A percentile compares a stretch with the other conserved stretches of the same genome.
Evolutionary conservation across 2,888 invertebrate species (phyloP).

Genomic region (Cepaea hortensis): DNA sequence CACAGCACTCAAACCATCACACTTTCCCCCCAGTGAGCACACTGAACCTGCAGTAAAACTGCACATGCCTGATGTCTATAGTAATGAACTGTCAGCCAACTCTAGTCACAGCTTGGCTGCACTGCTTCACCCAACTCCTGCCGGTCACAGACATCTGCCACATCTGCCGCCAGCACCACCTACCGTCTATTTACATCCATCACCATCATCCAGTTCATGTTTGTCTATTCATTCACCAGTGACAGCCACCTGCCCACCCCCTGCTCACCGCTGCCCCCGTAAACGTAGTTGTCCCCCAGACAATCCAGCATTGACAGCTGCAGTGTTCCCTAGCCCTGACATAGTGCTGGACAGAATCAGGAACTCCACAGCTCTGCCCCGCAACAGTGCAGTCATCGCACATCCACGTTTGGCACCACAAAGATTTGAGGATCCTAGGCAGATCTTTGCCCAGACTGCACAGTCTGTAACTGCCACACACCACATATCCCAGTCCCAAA

Average conservation of each 20-base stretch:
- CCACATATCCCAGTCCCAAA: neutral
- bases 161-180: constrained; percentile 45
- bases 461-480: constrained; percentile 34
- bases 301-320: neutral
- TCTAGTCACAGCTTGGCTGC: constrained; percentile 43
- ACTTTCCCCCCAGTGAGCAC: too few species aligned
- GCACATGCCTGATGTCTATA: too few species aligned
- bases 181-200: constrained; percentile 38
- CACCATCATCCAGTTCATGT: constrained; percentile 21
- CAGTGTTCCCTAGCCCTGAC: constrained; percentile 50
- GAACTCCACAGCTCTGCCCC: constrained; percentile 44
- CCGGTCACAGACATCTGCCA: constrained; percentile 37
- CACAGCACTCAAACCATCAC: too few species aligned
- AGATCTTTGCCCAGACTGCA: constrained; percentile 37
- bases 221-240: constrained; percentile 22
- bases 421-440: constrained; percentile 40
- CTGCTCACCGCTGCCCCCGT: constrained; percentile 27
- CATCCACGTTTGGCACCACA: constrained; percentile 18
- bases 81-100: neutral
- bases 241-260: constrained; percentile 6
- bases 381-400: constrained; percentile 28
- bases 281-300: constrained; percentile 43
- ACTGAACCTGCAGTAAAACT: too few species aligned
- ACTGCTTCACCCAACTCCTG: constrained; percentile 38
- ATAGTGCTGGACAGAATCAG: constrained; percentile 51